phyloP scores from a whole-genome alignment of 2,888 invertebrate species.

The Erebia epiphron region DNA sequence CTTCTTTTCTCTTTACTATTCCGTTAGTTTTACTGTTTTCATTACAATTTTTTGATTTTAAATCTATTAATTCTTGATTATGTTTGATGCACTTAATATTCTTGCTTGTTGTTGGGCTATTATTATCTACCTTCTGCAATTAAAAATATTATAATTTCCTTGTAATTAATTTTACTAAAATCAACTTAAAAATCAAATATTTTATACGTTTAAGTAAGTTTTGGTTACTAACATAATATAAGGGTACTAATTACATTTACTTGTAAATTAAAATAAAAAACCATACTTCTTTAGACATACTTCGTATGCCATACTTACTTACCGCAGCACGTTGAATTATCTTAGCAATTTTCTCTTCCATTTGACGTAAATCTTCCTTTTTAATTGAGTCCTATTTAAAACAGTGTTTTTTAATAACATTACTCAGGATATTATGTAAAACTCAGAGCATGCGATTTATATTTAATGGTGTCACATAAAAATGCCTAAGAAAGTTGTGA shows the following conservation, averaged over 20 bases:
- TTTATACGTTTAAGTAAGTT: no score
- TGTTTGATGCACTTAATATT: conserved; percentile 22
- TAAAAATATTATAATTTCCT: not conserved
- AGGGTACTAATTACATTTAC: no score
- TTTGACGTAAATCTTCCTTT: conserved; percentile 60
- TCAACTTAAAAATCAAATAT: no score
- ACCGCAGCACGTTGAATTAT: conserved; percentile 58
- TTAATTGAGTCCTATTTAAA: conserved; percentile 57
- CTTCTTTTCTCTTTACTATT: not conserved
- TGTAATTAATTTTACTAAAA: not conserved
- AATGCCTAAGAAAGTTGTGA: no score
- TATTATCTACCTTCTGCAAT: conserved; percentile 29
- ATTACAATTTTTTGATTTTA: conserved; percentile 15
- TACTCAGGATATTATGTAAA: not conserved
- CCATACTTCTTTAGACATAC: not conserved
- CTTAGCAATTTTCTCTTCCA: conserved; percentile 64
- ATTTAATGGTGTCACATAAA: no score
- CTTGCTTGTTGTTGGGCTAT: conserved; percentile 21
- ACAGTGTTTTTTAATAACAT: not conserved
- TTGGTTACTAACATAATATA: no score
- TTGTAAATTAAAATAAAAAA: no score
- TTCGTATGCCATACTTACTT: conserved; percentile 41
- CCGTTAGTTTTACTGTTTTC: not conserved
- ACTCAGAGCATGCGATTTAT: no score
- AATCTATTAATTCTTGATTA: conserved; percentile 22